phyloP scores from a whole-genome alignment of 2,888 invertebrate genomes.

The Hydraecia micacea region DNA sequence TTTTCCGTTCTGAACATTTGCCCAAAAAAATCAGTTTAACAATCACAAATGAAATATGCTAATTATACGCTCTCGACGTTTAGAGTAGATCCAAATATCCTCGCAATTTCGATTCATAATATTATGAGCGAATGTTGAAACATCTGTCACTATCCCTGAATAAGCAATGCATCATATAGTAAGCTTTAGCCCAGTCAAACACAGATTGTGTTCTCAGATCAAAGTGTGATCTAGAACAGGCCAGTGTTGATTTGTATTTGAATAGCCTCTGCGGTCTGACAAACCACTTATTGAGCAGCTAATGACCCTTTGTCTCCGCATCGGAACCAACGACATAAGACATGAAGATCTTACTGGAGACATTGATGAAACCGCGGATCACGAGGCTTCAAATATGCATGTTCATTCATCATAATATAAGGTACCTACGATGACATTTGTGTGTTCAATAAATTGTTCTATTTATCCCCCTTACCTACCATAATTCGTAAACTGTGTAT shows the following conservation, averaged over 20 bases:
- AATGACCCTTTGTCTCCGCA: conserved; percentile 73
- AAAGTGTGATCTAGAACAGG: conserved; percentile 27
- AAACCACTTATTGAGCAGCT: conserved; percentile 69
- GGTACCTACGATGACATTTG: conserved; percentile 7
- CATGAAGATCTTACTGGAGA: conserved; percentile 35
- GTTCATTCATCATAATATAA: conserved; percentile 17
- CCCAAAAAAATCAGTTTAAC: not conserved
- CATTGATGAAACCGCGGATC: conserved; percentile 27
- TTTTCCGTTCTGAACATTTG: not conserved
- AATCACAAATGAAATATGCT: not conserved
- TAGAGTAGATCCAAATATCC: conserved; percentile 11
- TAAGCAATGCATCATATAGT: conserved; percentile 28
- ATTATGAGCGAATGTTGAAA: conserved; percentile 27
- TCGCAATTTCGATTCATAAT: conserved; percentile 5
- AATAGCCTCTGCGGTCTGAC: conserved; percentile 53
- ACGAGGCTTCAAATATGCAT: conserved; percentile 23
- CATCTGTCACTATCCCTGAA: conserved; percentile 22
- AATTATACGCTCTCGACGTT: not conserved
- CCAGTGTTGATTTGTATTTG: conserved; percentile 48
- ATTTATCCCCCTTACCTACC: conserved; percentile 12
- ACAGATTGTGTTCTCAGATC: conserved; percentile 28
- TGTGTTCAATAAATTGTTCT: not conserved
- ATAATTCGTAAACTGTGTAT: conserved; percentile 7
- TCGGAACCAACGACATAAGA: conserved; percentile 42
- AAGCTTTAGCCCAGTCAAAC: conserved; percentile 4